Conservation (phyloP, 2,888 invertebrate species). For the Corbicula japonica region DNA sequence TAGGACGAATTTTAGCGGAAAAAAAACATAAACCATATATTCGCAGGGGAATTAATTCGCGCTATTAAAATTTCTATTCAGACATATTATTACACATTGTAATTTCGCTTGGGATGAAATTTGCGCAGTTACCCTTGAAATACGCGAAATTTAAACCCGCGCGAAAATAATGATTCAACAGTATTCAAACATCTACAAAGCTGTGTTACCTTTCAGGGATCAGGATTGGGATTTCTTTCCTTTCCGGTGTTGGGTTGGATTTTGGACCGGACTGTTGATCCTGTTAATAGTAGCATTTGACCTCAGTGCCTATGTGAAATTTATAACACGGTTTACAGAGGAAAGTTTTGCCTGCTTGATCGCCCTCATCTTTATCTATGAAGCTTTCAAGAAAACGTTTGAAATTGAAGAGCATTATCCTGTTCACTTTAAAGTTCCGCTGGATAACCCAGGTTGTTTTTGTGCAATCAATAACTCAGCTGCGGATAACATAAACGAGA, state of each 20-base stretch:
- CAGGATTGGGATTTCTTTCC: slow-evolving; percentile 97
- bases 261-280: slow-evolving; percentile 96
- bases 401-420: slow-evolving; percentile 85
- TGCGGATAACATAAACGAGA: neutral
- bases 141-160: too few species aligned
- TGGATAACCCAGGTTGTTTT: slow-evolving; percentile 38
- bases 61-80: too few species aligned
- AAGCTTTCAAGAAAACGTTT: slow-evolving; percentile 97
- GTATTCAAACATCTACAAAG: too few species aligned
- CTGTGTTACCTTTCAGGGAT: slow-evolving; percentile 89
- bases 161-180: too few species aligned
- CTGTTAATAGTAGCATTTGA: slow-evolving; percentile 96
- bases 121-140: too few species aligned
- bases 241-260: slow-evolving; percentile 98
- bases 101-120: too few species aligned
- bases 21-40: too few species aligned
- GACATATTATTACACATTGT: too few species aligned
- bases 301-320: slow-evolving; percentile 98
- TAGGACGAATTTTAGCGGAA: too few species aligned
- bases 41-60: too few species aligned
- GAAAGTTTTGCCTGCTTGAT: slow-evolving; percentile 99
- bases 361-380: slow-evolving; percentile 98
- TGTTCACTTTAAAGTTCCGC: slow-evolving; percentile 56
- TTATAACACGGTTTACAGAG: slow-evolving; percentile 98
- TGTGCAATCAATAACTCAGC: slow-evolving; percentile 57